Base-by-base conservation (phyloP, 1,140 invertebrate species). In the Lamellibrachia luymesi region DNA sequence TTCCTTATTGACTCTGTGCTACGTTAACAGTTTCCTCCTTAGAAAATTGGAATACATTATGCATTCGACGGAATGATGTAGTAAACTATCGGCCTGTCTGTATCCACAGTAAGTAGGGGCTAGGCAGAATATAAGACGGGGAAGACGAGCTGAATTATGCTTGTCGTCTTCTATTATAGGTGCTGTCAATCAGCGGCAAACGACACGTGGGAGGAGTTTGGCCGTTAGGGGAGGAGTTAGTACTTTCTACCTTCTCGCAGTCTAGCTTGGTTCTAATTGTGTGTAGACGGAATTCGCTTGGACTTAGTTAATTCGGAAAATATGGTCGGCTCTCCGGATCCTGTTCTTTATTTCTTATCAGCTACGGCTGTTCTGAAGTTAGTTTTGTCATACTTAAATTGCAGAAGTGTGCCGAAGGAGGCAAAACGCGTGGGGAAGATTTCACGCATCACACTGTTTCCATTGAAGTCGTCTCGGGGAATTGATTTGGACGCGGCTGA, bases 391-490 rank as follows among this genome's bases (percentile, higher is more conserved):
- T 80, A 80, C 64, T 4, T 80, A 22, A 80, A 80, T 80, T 80
- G 25, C 25, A 80, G 64, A 80, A 80, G 64, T 22, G 64, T 80
- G 8, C 64, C 64, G 64, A 80, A 80, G 25, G 64, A 80, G 13
- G 64, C 64, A 10, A 80, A 80, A 80, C 64, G 64, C 17, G 56
- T 92, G 5, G 92, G 92, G 27, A 56, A 80, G n/a, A 51, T 92
- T 13, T 64, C 38, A 10, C 25, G 38, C 50, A n/a, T 92, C 25
- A 80, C 50, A 38, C 80, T 92, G 49, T 92, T 80, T 89, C 92
- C 92, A 38, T 25, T 92, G 92, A 92, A 92, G 50, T 92, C 92
- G 22, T 13, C 56, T n/a, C 51, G 80, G 25, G 92, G 92, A 25
- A 92, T 92, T 80, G 51, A 89, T 80, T 90, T 80, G 25, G 52